These are phyloP conservation scores for Huso huso DNA, from an alignment of 2,797 vertebrate genomes.

Conservation along the genomic window DNA sequence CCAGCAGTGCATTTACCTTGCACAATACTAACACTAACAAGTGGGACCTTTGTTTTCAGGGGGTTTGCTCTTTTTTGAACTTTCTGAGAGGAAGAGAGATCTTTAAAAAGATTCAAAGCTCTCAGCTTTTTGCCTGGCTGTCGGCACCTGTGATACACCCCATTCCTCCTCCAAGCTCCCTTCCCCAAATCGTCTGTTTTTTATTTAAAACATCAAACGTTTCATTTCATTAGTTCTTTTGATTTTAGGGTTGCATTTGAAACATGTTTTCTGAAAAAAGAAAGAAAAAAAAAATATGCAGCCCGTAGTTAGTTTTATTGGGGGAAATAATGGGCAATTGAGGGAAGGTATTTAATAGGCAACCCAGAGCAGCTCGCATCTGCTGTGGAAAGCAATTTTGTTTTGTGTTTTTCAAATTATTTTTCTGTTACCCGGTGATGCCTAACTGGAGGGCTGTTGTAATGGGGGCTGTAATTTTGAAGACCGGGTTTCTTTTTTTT, in stretches of 20 bases:
- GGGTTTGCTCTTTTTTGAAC: conserved; percentile 43
- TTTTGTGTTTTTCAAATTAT: conserved; percentile 35
- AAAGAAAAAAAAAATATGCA: conserved; percentile 48
- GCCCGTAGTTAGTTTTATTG: conserved; percentile 65
- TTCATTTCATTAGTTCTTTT: conserved; percentile 69
- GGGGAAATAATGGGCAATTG: conserved; percentile 72
- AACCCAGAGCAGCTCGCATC: conserved; percentile 51
- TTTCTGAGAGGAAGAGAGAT: conserved; percentile 51
- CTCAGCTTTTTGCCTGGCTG: conserved; percentile 34
- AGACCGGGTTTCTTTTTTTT: conserved; percentile 42
- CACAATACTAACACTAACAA: conserved; percentile 55
- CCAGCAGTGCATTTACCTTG: conserved; percentile 38
- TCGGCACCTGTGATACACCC: conserved; percentile 65
- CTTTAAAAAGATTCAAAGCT: conserved; percentile 43
- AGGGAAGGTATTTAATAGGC: conserved; percentile 72
- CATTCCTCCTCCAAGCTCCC: conserved; percentile 46
- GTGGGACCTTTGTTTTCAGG: conserved; percentile 20
- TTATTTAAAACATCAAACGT: conserved; percentile 74
- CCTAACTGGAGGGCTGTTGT: conserved; percentile 33
- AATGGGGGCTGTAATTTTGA: conserved; percentile 17
- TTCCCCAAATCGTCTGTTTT: conserved; percentile 57
- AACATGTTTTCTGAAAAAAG: conserved; percentile 65
- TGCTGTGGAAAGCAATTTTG: conserved; percentile 44
- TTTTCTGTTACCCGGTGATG: conserved; percentile 36
- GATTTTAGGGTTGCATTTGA: conserved; percentile 48